These are phyloP conservation scores for Speoplatyrhinus poulsoni DNA, from an alignment of 2,113 vertebrate species.

Conservation along the genomic window DNA sequence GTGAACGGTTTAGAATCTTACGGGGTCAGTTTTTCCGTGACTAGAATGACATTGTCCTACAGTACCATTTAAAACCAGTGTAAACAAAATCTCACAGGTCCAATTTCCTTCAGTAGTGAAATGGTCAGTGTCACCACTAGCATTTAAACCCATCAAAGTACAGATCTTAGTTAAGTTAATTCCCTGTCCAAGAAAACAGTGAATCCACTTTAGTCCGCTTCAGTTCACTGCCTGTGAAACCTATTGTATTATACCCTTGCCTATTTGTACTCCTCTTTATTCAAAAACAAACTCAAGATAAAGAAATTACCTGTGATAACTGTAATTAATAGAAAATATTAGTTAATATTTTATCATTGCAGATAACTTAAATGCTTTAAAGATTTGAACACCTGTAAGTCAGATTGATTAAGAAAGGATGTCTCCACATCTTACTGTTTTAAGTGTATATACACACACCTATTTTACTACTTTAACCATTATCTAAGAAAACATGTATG, in stretches of 20 bases:
- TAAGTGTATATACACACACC: constrained; percentile 4
- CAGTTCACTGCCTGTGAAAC: constrained; percentile 40
- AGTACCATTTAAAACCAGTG: neutral
- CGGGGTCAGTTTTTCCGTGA: constrained; percentile 6
- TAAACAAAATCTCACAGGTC: neutral
- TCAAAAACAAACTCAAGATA: neutral
- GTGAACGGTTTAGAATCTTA: neutral
- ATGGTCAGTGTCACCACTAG: too few species aligned
- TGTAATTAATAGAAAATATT: neutral
- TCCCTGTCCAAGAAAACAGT: neutral
- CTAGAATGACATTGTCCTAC: constrained; percentile 48
- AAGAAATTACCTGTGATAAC: neutral
- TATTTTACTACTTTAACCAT: constrained; percentile 30
- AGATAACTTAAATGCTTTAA: constrained; percentile 57
- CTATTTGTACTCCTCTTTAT: neutral
- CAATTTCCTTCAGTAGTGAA: neutral
- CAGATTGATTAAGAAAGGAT: constrained; percentile 14
- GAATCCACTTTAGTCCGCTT: neutral
- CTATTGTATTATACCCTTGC: constrained; percentile 20
- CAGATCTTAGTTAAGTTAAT: too few species aligned
- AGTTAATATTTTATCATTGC: neutral
- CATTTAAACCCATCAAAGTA: too few species aligned
- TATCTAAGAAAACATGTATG: constrained; percentile 24
- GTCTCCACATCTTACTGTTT: constrained; percentile 3
- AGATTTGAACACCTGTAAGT: constrained; percentile 36